Evolutionary conservation across 2,888 invertebrate genomes (phyloP).

Genomic region (Augochlorella aurata): DNA sequence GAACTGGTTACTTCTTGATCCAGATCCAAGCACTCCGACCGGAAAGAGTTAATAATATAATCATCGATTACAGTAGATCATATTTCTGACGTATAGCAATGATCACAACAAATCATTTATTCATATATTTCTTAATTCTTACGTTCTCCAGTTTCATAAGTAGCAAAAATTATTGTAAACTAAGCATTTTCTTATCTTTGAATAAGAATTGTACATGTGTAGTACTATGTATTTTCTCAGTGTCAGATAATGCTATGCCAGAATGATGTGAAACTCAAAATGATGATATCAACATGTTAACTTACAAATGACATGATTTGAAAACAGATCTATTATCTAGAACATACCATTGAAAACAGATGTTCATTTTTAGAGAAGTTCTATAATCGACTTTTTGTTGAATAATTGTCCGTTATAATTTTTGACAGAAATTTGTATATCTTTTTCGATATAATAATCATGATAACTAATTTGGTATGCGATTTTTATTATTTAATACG

Average conservation of each 20-base stretch:
- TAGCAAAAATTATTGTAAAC: background rate
- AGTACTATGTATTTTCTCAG: background rate
- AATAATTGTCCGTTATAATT: background rate
- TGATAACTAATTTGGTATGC: background rate
- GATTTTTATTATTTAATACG: background rate
- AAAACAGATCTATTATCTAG: background rate
- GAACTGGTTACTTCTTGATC: no score
- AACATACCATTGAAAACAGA: background rate
- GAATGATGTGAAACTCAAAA: background rate
- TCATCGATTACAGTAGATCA: slow-evolving; percentile 24
- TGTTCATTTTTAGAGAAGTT: slow-evolving; percentile 6
- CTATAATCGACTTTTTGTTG: slow-evolving; percentile 31
- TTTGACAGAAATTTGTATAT: background rate
- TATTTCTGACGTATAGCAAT: background rate
- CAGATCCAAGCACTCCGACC: no score
- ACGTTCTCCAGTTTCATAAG: background rate
- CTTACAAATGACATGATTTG: background rate
- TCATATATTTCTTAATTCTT: background rate
- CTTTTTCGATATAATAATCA: background rate
- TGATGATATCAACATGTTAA: background rate
- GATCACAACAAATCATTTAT: background rate
- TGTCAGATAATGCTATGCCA: background rate
- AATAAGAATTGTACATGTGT: slow-evolving; percentile 17
- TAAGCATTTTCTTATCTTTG: slow-evolving; percentile 15
- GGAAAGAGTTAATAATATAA: background rate